Conservation (phyloP, 2,113 vertebrate species). For the Hippoglossus stenolepis region DNA sequence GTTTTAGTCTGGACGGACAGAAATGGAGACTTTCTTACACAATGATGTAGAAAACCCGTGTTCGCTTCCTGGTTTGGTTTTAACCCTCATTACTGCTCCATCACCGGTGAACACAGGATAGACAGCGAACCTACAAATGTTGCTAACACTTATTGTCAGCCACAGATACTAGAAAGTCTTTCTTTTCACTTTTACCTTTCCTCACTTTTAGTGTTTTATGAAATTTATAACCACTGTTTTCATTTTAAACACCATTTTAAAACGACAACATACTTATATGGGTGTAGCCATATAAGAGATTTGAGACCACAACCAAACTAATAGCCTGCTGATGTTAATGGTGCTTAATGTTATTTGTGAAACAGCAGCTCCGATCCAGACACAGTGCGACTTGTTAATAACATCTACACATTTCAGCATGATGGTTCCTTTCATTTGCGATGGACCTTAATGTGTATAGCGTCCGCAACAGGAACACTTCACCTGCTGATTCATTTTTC, state of each 20-base stretch:
- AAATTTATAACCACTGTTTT: not conserved
- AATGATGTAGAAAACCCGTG: too few species aligned
- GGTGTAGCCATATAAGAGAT: not conserved
- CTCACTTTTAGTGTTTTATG: not conserved
- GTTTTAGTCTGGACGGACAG: too few species aligned
- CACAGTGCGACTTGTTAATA: constrained; percentile 15
- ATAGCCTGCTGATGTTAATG: too few species aligned
- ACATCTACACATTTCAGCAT: not conserved
- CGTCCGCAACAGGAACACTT: constrained; percentile 23
- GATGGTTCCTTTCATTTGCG: constrained; percentile 20
- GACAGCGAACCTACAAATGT: too few species aligned
- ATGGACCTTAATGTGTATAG: constrained; percentile 36
- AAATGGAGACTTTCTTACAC: rapidly evolving
- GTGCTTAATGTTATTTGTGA: too few species aligned
- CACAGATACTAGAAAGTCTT: not conserved
- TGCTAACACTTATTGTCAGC: too few species aligned
- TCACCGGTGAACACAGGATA: too few species aligned
- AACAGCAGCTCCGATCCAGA: not conserved
- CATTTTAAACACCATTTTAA: too few species aligned
- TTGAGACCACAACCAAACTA: not conserved
- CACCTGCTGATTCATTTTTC: constrained; percentile 69
- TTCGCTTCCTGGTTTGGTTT: too few species aligned
- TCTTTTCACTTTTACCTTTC: not conserved
- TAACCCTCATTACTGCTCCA: too few species aligned
- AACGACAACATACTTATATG: not conserved